Evolutionary conservation across 1,140 invertebrate species (phyloP).

Genomic region (Globodera ellingtonae): DNA sequence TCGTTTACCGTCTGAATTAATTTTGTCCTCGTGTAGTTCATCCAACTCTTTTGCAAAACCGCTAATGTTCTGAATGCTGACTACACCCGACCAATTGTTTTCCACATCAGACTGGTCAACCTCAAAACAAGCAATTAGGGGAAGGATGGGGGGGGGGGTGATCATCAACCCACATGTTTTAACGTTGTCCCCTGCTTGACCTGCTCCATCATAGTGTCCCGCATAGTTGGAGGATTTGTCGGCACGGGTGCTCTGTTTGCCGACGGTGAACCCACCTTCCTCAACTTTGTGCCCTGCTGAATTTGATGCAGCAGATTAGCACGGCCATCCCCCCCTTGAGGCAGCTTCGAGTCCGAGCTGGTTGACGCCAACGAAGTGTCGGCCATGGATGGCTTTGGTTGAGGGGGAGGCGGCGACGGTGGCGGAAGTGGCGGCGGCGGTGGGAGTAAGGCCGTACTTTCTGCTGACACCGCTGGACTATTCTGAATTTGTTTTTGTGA

Average conservation of each 20-base stretch:
- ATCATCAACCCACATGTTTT: conserved; percentile 23
- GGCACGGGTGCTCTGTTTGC: conserved; percentile 28
- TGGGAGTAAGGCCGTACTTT: conserved; percentile 1
- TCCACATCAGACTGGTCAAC: conserved; percentile 38
- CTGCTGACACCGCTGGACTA: too few relatives aligned
- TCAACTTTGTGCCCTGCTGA: conserved; percentile 39
- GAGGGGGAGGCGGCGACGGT: conserved; percentile 1
- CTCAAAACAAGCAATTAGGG: conserved; percentile 32
- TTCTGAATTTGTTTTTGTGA: neutral
- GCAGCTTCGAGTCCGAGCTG: neutral
- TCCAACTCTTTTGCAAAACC: conserved; percentile 50
- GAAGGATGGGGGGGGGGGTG: neutral
- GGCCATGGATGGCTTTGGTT: neutral
- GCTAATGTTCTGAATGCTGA: conserved; percentile 35
- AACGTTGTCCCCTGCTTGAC: conserved; percentile 41
- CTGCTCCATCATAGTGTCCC: conserved; percentile 42
- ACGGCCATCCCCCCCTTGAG: neutral
- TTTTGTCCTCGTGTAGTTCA: conserved; percentile 45
- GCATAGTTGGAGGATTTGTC: conserved; percentile 34
- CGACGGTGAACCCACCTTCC: conserved; percentile 36
- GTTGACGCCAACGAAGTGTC: neutral
- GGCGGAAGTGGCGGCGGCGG: conserved; percentile 23
- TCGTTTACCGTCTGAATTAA: conserved; percentile 37
- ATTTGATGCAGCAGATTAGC: conserved; percentile 43
- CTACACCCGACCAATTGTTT: conserved; percentile 33